Evolutionary conservation across 2,888 invertebrate species (phyloP).

Genomic region (Ptycholaimellus sp.): DNA sequence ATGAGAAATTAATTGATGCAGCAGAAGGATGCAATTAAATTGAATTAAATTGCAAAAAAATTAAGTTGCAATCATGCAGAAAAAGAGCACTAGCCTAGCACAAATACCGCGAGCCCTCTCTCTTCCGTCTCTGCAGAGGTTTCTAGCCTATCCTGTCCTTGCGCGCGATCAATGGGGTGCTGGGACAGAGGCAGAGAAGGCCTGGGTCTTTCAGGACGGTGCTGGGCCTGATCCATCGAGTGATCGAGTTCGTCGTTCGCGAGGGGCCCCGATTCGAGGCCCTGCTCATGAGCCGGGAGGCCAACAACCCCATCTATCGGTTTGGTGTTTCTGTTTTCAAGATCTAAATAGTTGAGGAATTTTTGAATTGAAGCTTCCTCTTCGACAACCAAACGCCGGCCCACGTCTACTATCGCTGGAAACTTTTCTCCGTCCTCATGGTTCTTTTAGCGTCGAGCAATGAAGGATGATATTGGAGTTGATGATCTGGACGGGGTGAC

Average conservation of each 20-base stretch:
- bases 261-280: slow-evolving; percentile 98
- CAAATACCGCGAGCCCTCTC: too few relatives aligned
- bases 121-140: too few relatives aligned
- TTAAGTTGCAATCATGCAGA: too few relatives aligned
- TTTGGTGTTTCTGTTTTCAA: too few relatives aligned
- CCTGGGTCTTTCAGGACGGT: slow-evolving; percentile 41
- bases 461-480: neutral
- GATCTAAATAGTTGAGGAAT: neutral
- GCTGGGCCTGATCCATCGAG: slow-evolving; percentile 76
- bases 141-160: too few relatives aligned
- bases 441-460: slow-evolving; percentile 10
- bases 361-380: slow-evolving; percentile 43
- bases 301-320: slow-evolving; percentile 79
- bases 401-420: slow-evolving; percentile 98
- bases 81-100: too few relatives aligned
- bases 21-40: too few relatives aligned
- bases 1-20: too few relatives aligned
- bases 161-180: too few relatives aligned
- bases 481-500: slow-evolving; percentile 14
- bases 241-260: slow-evolving; percentile 91
- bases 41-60: too few relatives aligned
- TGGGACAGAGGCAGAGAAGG: slow-evolving; percentile 2
- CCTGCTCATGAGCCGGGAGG: slow-evolving; percentile 90
- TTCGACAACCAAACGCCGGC: slow-evolving; percentile 94
- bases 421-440: slow-evolving; percentile 69